Evolutionary conservation across 2,113 vertebrate genomes (phyloP).

Genomic region (Mixornis gularis): DNA sequence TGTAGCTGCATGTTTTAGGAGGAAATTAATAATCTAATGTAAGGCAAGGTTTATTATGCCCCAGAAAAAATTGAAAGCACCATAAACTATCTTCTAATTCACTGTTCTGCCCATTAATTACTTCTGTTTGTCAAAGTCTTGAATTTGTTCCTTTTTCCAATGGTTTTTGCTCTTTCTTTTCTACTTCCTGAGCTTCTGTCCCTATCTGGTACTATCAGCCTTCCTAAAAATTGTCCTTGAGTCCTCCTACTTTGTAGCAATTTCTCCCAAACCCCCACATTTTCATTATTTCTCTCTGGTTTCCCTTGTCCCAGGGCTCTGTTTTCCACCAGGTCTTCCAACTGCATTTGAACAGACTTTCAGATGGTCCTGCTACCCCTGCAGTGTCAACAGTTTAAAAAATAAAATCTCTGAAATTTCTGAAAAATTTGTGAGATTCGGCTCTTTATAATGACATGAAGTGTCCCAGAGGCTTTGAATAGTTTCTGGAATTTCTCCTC

Average conservation of each 20-base stretch:
- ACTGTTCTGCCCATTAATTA: not conserved
- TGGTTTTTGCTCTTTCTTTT: not conserved
- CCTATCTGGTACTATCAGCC: not conserved
- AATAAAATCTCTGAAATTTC: not conserved
- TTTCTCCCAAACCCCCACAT: rapidly evolving
- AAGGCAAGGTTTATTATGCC: not conserved
- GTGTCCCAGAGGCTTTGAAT: not conserved
- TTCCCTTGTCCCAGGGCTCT: not conserved
- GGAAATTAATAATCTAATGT: not conserved
- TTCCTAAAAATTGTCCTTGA: not conserved
- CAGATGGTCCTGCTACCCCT: not conserved
- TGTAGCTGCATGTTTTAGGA: not conserved
- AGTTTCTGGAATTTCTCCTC: not conserved
- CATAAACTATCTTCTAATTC: not conserved
- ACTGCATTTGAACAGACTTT: not conserved
- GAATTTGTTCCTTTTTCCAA: not conserved
- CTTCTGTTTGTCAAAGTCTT: not conserved
- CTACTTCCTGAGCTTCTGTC: not conserved
- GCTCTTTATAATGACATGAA: not conserved
- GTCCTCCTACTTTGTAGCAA: not conserved
- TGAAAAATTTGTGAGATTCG: not conserved
- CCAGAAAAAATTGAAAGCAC: not conserved
- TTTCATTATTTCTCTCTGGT: not conserved
- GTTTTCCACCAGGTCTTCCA: not conserved
- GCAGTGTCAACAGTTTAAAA: no score